Evolutionary conservation across 2,797 vertebrate genomes (phyloP).

Genomic region (Acanthurus tractus): DNA sequence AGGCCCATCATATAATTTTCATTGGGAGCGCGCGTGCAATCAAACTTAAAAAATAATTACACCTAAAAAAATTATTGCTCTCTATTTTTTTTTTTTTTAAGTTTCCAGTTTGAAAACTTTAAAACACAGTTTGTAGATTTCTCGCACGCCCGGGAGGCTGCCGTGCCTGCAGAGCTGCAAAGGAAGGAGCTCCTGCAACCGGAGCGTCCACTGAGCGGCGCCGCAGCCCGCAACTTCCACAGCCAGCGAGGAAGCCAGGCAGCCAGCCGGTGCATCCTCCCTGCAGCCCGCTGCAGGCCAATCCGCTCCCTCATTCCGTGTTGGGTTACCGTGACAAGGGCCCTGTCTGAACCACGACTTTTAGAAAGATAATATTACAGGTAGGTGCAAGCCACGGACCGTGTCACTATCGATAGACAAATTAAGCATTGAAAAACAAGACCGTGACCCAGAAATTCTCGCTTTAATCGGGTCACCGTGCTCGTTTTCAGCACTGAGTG

Average conservation of each 20-base stretch:
- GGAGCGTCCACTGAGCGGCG: slow-evolving; percentile 85
- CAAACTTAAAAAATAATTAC: not conserved
- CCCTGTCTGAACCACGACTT: slow-evolving; percentile 90
- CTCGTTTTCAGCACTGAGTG: slow-evolving; percentile 76
- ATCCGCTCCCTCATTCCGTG: slow-evolving; percentile 75
- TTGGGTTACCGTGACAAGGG: slow-evolving; percentile 94
- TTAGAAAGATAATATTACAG: slow-evolving; percentile 97
- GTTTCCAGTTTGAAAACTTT: slow-evolving; percentile 11
- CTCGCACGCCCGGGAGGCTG: slow-evolving; percentile 24
- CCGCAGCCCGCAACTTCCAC: slow-evolving; percentile 81
- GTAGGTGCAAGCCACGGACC: slow-evolving; percentile 92
- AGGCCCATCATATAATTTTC: not conserved
- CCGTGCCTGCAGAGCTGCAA: not conserved
- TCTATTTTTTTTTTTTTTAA: not conserved
- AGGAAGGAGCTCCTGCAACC: slow-evolving; percentile 14
- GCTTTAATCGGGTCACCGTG: slow-evolving; percentile 81
- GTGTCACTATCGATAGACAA: slow-evolving; percentile 80
- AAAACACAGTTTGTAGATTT: not conserved
- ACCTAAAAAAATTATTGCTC: too few species aligned
- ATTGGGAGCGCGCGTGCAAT: not conserved
- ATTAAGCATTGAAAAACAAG: slow-evolving; percentile 82
- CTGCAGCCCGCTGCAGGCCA: slow-evolving; percentile 50
- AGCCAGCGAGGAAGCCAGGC: not conserved
- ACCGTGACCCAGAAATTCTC: slow-evolving; percentile 79
- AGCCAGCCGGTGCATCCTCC: slow-evolving; percentile 3